These are phyloP conservation scores for Psilopogon haemacephalus DNA, from an alignment of 2,113 vertebrate genomes.

Conservation along the genomic window DNA sequence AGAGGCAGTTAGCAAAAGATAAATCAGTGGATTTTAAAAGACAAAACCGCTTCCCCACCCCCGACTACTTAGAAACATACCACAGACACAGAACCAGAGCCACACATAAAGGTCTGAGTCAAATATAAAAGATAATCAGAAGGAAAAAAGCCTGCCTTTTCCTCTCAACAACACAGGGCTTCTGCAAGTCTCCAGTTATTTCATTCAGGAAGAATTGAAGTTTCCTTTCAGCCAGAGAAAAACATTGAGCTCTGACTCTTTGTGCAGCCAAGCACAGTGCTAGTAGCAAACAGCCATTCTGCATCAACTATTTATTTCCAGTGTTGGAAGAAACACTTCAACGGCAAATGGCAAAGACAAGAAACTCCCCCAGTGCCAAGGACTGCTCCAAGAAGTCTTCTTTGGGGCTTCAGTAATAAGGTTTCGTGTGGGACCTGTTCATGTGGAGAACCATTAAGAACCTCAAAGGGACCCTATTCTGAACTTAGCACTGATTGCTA, in stretches of 20 bases:
- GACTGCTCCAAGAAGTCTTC: neutral
- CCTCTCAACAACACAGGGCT: slow-evolving; percentile 5
- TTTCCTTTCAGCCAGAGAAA: slow-evolving; percentile 53
- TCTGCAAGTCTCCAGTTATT: slow-evolving; percentile 42
- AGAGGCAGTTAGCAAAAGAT: neutral
- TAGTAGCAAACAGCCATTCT: neutral
- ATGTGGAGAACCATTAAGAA: neutral
- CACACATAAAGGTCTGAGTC: neutral
- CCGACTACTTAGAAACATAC: slow-evolving; percentile 48
- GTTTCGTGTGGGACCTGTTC: neutral
- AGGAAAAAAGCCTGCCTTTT: slow-evolving; percentile 32
- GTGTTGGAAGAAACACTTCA: neutral
- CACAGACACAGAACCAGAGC: neutral
- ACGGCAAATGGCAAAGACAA: neutral
- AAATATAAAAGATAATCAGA: slow-evolving; percentile 31
- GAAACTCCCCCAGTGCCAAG: neutral
- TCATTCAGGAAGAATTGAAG: slow-evolving; percentile 63
- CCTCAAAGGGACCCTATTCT: neutral
- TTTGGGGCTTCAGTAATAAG: neutral
- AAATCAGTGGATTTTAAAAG: neutral
- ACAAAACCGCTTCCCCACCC: too few species aligned
- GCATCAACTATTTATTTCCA: neutral
- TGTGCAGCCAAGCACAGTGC: neutral
- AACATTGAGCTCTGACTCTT: slow-evolving; percentile 1
- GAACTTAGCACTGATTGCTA: neutral